These are phyloP conservation scores for Gari tellinella DNA, from an alignment of 2,888 invertebrate genomes.

Conservation along the genomic window DNA sequence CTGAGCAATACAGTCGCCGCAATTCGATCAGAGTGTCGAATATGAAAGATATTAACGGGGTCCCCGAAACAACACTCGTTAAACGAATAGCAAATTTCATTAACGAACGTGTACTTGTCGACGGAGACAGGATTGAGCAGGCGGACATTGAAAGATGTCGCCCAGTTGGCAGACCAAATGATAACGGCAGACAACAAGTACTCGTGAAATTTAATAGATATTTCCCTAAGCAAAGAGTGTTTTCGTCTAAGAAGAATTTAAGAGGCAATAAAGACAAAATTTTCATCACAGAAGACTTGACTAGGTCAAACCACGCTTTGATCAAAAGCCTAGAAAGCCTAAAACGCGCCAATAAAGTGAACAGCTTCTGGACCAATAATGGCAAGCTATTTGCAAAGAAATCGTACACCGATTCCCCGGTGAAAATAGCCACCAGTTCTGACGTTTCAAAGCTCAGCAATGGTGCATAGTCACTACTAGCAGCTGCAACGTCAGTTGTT, in stretches of 20 bases:
- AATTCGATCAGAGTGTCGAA: background rate
- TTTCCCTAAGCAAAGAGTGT: background rate
- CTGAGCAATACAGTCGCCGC: too few species aligned
- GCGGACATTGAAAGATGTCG: background rate
- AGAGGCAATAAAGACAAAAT: background rate
- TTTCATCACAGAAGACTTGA: slow-evolving; percentile 1
- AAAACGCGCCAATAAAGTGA: background rate
- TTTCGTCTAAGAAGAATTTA: background rate
- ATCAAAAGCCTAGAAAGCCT: background rate
- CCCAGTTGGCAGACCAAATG: background rate
- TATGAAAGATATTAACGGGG: background rate
- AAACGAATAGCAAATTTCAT: background rate
- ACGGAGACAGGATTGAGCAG: too few species aligned
- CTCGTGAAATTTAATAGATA: background rate
- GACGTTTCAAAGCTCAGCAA: too few species aligned
- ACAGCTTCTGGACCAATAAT: background rate
- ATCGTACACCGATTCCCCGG: too few species aligned
- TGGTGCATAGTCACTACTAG: too few species aligned
- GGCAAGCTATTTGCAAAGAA: background rate
- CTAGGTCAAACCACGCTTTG: background rate
- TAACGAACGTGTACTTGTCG: background rate
- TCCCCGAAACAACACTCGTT: background rate
- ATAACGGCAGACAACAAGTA: background rate
- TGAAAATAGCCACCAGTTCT: too few species aligned
- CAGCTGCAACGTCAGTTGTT: too few species aligned